Conservation (phyloP, 1,140 invertebrate genomes). For the Drosophila arawakana region DNA sequence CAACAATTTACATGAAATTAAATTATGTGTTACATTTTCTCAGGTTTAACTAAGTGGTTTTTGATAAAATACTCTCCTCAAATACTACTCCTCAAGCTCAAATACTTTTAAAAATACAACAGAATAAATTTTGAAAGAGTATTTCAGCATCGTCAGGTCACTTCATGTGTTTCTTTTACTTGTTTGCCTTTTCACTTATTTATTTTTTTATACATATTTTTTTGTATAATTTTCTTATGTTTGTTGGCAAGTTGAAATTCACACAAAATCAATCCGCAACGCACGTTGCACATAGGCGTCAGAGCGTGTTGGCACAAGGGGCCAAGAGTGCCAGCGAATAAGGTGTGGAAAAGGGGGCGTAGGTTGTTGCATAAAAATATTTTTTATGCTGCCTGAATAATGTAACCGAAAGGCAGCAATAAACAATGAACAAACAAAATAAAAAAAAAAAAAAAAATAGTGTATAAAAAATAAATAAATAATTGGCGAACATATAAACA, state of each 20-base stretch:
- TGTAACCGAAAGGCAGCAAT: conserved; percentile 1
- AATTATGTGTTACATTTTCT: too few species aligned
- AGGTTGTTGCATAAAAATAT: conserved; percentile 25
- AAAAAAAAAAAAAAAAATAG: conserved; percentile 1
- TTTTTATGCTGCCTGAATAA: conserved; percentile 26
- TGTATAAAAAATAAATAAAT: conserved; percentile 44
- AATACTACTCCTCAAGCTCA: background rate
- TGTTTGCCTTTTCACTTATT: conserved; percentile 10
- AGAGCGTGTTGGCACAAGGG: conserved; percentile 1
- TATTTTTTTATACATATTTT: conserved; percentile 11
- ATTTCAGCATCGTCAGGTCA: background rate
- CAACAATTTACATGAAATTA: too few species aligned
- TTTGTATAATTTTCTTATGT: conserved; percentile 28
- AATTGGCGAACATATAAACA: conserved; percentile 27
- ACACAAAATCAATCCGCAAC: conserved; percentile 47
- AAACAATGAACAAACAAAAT: background rate
- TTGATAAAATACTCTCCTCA: too few species aligned
- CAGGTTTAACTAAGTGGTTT: background rate
- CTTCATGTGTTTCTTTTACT: background rate
- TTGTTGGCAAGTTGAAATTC: conserved; percentile 39
- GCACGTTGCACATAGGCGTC: conserved; percentile 13
- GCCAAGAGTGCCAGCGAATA: background rate
- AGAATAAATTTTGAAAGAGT: background rate
- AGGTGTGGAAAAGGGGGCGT: background rate
- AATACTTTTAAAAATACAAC: too few species aligned